phyloP scores from a whole-genome alignment of 2,888 invertebrate genomes.

The Brenthis ino region DNA sequence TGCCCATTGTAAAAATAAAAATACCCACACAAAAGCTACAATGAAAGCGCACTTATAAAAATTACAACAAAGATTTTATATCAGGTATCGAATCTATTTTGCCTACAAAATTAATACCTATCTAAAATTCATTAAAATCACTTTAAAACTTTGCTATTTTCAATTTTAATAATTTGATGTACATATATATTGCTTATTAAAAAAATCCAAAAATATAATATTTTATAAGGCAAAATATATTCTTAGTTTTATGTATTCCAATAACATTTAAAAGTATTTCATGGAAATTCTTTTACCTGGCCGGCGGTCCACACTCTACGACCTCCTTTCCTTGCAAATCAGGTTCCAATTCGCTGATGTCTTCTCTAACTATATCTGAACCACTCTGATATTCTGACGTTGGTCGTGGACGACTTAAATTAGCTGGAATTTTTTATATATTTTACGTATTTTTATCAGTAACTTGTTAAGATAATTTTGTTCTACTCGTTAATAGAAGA shows the following conservation, averaged over 20 bases:
- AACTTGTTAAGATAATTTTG: not conserved
- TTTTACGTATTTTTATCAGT: not conserved
- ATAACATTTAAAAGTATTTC: not conserved
- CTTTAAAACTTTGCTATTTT: too few relatives aligned
- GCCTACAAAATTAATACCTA: not conserved
- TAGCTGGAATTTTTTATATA: slow-evolving; percentile 54
- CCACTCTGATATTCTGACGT: slow-evolving; percentile 78
- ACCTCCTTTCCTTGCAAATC: slow-evolving; percentile 63
- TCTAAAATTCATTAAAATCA: too few relatives aligned
- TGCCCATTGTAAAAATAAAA: slow-evolving; percentile 40
- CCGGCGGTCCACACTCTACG: slow-evolving; percentile 85
- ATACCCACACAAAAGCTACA: slow-evolving; percentile 70
- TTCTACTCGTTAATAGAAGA: too few relatives aligned
- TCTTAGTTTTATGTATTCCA: slow-evolving; percentile 1
- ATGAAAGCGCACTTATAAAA: slow-evolving; percentile 68
- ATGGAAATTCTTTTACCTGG: slow-evolving; percentile 74
- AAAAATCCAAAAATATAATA: not conserved
- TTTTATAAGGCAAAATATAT: slow-evolving; percentile 15
- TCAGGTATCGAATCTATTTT: slow-evolving; percentile 21
- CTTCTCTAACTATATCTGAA: slow-evolving; percentile 81
- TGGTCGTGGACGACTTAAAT: slow-evolving; percentile 67
- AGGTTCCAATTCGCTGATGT: slow-evolving; percentile 82
- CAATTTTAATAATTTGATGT: too few relatives aligned
- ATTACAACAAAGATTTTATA: slow-evolving; percentile 34
- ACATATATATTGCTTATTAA: too few relatives aligned